Evolutionary conservation across 2,888 invertebrate species (phyloP).

Genomic region (Trichacis sp.): DNA sequence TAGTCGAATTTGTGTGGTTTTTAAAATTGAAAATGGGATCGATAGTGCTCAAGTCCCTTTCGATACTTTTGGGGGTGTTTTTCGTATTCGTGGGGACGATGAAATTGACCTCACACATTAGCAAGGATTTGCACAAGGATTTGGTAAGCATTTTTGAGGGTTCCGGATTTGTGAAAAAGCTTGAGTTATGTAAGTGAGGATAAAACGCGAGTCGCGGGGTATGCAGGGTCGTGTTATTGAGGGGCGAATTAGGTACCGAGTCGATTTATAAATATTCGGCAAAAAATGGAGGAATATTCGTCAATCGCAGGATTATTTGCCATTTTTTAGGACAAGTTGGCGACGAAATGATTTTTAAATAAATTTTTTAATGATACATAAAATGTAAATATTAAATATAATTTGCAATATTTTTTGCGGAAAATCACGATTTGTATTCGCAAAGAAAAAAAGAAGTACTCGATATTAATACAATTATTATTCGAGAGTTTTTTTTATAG

Average conservation of each 20-base stretch:
- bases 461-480: too few relatives aligned
- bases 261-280: constrained; percentile 21
- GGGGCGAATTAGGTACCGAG: constrained; percentile 25
- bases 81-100: constrained; percentile 95
- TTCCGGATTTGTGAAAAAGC: constrained; percentile 19
- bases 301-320: not conserved
- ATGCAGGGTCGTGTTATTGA: constrained; percentile 24
- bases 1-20: not conserved
- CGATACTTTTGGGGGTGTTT: constrained; percentile 91
- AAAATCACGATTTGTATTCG: too few relatives aligned
- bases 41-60: constrained; percentile 90
- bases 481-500: too few relatives aligned
- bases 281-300: not conserved
- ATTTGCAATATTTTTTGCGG: too few relatives aligned
- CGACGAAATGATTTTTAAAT: too few relatives aligned
- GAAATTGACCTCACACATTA: constrained; percentile 90
- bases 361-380: too few relatives aligned
- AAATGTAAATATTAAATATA: too few relatives aligned
- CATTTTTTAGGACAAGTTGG: too few relatives aligned
- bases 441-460: too few relatives aligned
- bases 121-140: constrained; percentile 96
- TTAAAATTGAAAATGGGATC: constrained; percentile 74
- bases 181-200: constrained; percentile 36
- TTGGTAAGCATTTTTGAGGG: constrained; percentile 85
- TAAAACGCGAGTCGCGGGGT: constrained; percentile 33